Evolutionary conservation across 2,888 invertebrate genomes (phyloP).

Genomic region (Kryphioiulus occultus): DNA sequence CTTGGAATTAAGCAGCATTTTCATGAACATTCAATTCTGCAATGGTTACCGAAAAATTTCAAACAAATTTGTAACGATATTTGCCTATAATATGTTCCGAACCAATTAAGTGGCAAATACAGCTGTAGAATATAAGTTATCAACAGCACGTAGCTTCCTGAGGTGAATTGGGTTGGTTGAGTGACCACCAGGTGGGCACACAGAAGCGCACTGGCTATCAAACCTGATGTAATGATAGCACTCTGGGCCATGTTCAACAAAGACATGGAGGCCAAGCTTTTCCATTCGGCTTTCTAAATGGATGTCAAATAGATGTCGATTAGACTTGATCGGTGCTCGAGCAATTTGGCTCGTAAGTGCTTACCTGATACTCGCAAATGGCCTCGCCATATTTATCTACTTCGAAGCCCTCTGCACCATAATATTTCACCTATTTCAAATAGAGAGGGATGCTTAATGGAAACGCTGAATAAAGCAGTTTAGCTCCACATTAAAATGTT

Average conservation of each 20-base stretch:
- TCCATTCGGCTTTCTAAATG: slow-evolving; percentile 85
- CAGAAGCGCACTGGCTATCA: slow-evolving; percentile 85
- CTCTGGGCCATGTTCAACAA: slow-evolving; percentile 92
- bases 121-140: slow-evolving; percentile 93
- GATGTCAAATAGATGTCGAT: slow-evolving; percentile 53
- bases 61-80: neutral
- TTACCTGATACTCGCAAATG: slow-evolving; percentile 84
- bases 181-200: slow-evolving; percentile 86
- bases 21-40: neutral
- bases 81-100: slow-evolving; percentile 96
- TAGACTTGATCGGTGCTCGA: slow-evolving; percentile 18
- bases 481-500: neutral
- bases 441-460: neutral
- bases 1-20: neutral
- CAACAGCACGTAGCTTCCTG: slow-evolving; percentile 96
- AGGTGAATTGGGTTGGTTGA: slow-evolving; percentile 72
- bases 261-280: slow-evolving; percentile 82
- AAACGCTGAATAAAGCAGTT: neutral
- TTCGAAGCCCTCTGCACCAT: slow-evolving; percentile 93
- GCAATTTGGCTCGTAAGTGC: neutral
- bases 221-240: slow-evolving; percentile 83
- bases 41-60: neutral
- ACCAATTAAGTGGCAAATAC: slow-evolving; percentile 96
- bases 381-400: slow-evolving; percentile 82
- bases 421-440: slow-evolving; percentile 76